Percentiles rank a stretch among this genome's conserved stretches.
These are phyloP conservation scores for Selene dorsalis DNA, from an alignment of 2,797 vertebrate genomes.

Conservation along the genomic window DNA sequence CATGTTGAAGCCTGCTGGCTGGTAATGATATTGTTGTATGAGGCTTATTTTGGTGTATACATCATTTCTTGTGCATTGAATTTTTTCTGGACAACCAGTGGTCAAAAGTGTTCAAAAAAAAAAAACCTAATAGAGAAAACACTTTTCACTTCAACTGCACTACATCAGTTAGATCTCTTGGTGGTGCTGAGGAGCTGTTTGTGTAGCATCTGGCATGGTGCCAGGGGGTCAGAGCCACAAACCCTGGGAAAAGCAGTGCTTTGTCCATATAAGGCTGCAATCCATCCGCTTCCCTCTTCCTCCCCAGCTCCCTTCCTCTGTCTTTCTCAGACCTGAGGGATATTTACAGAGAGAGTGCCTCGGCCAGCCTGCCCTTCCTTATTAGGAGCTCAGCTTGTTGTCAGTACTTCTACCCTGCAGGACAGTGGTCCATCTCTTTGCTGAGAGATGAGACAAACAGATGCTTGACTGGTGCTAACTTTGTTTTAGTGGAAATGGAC, in stretches of 20 bases:
- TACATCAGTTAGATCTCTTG: conserved; percentile 63
- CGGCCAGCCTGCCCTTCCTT: conserved; percentile 83
- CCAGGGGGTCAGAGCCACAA: conserved; percentile 81
- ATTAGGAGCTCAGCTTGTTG: conserved; percentile 87
- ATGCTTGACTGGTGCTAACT: conserved; percentile 68
- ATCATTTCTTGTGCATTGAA: not conserved
- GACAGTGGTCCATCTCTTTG: conserved; percentile 81
- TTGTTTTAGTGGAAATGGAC: conserved; percentile 37
- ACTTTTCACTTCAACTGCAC: not conserved
- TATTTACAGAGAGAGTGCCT: conserved; percentile 86
- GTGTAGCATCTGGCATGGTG: conserved; percentile 72
- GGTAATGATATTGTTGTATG: not conserved
- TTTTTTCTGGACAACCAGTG: not conserved
- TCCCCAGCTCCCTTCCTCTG: conserved; percentile 80
- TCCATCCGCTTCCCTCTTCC: conserved; percentile 87
- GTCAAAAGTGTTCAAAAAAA: not conserved
- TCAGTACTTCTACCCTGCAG: conserved; percentile 79
- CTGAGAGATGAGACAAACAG: conserved; percentile 81
- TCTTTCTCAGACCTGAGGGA: conserved; percentile 85
- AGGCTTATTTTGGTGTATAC: not conserved
- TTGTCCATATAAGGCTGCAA: conserved; percentile 88
- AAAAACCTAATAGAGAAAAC: not conserved
- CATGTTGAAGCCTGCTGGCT: not conserved
- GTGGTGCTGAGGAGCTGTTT: conserved; percentile 71
- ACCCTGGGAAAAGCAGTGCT: conserved; percentile 87